Percentiles rank a stretch among this genome's conserved stretches.
Conservation (phyloP, 1,140 invertebrate species). For the Hesperophylax magnus region DNA sequence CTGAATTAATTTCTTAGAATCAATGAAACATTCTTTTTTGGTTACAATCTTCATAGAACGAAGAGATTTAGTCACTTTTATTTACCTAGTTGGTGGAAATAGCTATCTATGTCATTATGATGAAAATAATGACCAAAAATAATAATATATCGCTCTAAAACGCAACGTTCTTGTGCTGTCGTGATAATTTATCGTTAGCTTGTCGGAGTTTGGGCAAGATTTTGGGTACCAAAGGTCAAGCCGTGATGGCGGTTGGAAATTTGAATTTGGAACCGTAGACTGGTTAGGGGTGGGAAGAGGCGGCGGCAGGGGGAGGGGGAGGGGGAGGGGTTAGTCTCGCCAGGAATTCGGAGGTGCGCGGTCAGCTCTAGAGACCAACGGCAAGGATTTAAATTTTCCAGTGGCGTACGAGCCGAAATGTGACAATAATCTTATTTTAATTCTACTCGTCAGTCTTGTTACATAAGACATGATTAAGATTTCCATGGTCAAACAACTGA, state of each 20-base stretch:
- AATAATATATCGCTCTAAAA: not conserved
- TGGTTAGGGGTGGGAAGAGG: not conserved
- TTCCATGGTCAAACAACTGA: no score
- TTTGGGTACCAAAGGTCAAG: slow-evolving; percentile 19
- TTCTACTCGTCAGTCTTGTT: no score
- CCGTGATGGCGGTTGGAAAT: slow-evolving; percentile 33
- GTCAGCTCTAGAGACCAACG: slow-evolving; percentile 15
- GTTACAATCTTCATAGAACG: no score
- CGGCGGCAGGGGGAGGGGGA: not conserved
- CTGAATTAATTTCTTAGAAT: not conserved
- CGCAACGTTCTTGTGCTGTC: not conserved
- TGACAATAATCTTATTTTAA: no score
- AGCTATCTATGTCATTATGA: no score
- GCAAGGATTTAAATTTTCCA: slow-evolving; percentile 9
- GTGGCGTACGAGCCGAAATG: not conserved
- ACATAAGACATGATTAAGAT: no score
- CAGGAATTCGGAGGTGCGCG: slow-evolving; percentile 35
- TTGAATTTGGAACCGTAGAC: slow-evolving; percentile 20
- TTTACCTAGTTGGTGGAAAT: no score
- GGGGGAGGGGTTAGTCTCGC: not conserved
- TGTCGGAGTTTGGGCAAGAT: not conserved
- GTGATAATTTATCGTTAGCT: not conserved
- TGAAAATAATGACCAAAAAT: not conserved
- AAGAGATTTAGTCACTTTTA: no score
- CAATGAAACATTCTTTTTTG: not conserved